Base-by-base conservation (phyloP, 2,113 vertebrate species). In the Paradisaea rubra region DNA sequence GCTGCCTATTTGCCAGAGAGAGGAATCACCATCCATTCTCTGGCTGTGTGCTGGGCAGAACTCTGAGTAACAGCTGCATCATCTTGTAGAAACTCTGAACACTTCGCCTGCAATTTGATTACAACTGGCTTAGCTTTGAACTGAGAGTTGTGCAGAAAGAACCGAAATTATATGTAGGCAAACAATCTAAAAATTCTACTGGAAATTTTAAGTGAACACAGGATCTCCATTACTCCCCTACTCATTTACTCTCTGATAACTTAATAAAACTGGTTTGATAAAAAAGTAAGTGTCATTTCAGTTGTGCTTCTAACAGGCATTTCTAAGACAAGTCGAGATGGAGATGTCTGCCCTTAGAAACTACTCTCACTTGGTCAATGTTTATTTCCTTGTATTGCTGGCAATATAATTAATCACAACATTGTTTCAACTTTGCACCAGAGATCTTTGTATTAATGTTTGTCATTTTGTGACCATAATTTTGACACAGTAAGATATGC, bases 401-500 rank as follows among this genome's bases (percentile, higher is more conserved):
- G 17, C 60, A 83, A 14, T 57, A 30, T 59, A 78, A 86, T 93
- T 93, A 91, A 93, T 88, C 63, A 83, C 47, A 59, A 15, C 41
- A 63, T 54, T 76, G 69, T 72, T 94, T 78, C 79, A 81, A 45
- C 85, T 88, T 64, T 59, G 74, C 87, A 88, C 39, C 3, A 5
- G 68, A 89, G 27, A 76, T 52, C 76, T 81, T 49, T 64, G 19
- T 69, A 47, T 68, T 80, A 70, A 82, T 39, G 44, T 61, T 56
- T 81, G 76, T 96, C 87, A 65, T 88, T 68, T 95, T 91, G 73
- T 56, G 64, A 63, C 72, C 44, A 4, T 86, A 87, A 79, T 86
- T 91, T 84, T 87, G 80, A 96, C 89, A 94, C 72, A 47, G 28
- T 85, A 81, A 88, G 70, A 69, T 89, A 93, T 1, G 71, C 84